Evolutionary conservation across 1,140 invertebrate genomes (phyloP).

Genomic region (Calliopsis andreniformis): DNA sequence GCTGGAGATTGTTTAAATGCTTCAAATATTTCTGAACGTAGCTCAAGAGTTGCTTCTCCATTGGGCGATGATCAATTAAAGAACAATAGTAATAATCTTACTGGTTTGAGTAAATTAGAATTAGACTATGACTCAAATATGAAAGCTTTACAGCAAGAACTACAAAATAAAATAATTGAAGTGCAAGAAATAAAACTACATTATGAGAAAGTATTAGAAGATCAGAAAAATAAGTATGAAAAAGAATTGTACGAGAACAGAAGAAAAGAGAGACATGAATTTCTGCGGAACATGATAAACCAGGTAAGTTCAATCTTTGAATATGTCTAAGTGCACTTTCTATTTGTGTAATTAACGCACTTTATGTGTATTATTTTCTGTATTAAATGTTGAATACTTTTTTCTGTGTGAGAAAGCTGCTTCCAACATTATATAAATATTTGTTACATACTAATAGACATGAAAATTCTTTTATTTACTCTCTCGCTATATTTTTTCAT

Average conservation of each 20-base stretch:
- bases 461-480: neutral
- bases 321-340: neutral
- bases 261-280: slow-evolving; percentile 67
- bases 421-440: neutral
- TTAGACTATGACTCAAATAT: slow-evolving; percentile 45
- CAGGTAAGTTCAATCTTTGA: slow-evolving; percentile 65
- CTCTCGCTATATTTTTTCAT: neutral
- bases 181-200: slow-evolving; percentile 72
- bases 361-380: slow-evolving; percentile 25
- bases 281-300: slow-evolving; percentile 59
- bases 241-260: slow-evolving; percentile 80
- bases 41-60: slow-evolving; percentile 50
- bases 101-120: slow-evolving; percentile 27
- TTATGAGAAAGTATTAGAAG: slow-evolving; percentile 80
- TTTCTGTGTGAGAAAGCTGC: slow-evolving; percentile 1
- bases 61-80: slow-evolving; percentile 34
- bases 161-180: slow-evolving; percentile 63
- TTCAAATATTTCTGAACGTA: slow-evolving; percentile 45
- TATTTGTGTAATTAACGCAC: slow-evolving; percentile 10
- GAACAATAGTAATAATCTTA: slow-evolving; percentile 17
- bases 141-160: slow-evolving; percentile 48
- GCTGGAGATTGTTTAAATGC: slow-evolving; percentile 67
- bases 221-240: slow-evolving; percentile 78
- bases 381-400: slow-evolving; percentile 19
- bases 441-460: neutral